Evolutionary conservation across 2,888 invertebrate genomes (phyloP), one percentile per base, ranked within the genome.

Genomic region (Drosophila nr. medialis): DNA sequence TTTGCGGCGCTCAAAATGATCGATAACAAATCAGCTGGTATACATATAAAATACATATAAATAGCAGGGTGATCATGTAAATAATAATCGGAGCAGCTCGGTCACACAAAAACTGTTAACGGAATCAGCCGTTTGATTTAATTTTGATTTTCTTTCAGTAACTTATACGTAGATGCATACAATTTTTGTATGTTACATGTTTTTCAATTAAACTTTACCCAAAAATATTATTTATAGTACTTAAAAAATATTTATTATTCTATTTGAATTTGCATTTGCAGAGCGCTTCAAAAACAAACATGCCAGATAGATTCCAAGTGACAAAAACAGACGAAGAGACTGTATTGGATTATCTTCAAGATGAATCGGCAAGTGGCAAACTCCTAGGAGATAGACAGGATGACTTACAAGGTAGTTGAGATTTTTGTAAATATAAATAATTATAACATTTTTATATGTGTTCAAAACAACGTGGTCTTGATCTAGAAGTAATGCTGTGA

Each of bases 221-320:
- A 45, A 24, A 5, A 49, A 27, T 49, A 27, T 49, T 49, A 27
- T 0, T 10, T 49, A 27, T 18, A 24, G 2, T 15, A 10, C 1
- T 50, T n/a, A 45, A 21, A 42, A 24, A 30, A 50, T 65, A 66
- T 32, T 36, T 71, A 53, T 50, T 50, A 30, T 29, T 13, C 24
- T 6, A 36, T 18, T 54, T 54, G 21, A 34, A 45, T 29, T 40
- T 40, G 29, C 24, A 6, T 49, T 72, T 85, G 29, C 55, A 83
- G 81, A 81, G 72, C 71, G 67, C 80, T 70, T 49, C 50, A 53
- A 27, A 40, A 49, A 56, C 29, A 70, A 88, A 69, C 73, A 92
- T 92, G 92, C 92, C 92, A 76, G 92, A 92, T 78, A 91, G 92
- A 90, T 92, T 92, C 86, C 92, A 92, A 88, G 92, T 92, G 51